These are phyloP conservation scores for Cyanistes caeruleus DNA, from an alignment of 2,113 vertebrate genomes.

Conservation along the genomic window DNA sequence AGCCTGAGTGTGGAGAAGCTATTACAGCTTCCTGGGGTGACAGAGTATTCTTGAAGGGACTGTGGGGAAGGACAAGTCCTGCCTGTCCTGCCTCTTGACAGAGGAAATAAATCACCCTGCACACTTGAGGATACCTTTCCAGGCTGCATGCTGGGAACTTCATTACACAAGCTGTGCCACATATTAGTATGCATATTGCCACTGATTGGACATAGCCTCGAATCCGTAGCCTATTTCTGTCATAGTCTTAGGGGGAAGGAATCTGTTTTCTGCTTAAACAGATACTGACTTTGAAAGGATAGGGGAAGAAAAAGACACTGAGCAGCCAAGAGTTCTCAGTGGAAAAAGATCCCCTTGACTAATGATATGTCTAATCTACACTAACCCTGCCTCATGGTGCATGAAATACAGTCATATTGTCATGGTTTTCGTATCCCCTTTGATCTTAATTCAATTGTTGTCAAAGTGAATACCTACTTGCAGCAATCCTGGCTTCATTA, in stretches of 20 bases:
- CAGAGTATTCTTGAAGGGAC: conserved; percentile 83
- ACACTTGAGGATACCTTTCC: conserved; percentile 97
- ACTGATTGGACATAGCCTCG: conserved; percentile 87
- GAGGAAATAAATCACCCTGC: conserved; percentile 97
- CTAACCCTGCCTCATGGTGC: conserved; percentile 43
- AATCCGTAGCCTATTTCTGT: conserved; percentile 92
- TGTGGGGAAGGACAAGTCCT: conserved; percentile 93
- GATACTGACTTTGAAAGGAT: conserved; percentile 73
- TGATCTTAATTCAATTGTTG: conserved; percentile 59
- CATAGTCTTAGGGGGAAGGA: conserved; percentile 82
- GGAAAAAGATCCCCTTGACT: conserved; percentile 67
- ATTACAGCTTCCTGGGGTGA: conserved; percentile 71
- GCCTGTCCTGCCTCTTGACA: conserved; percentile 97
- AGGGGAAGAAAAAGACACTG: conserved; percentile 60
- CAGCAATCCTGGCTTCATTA: conserved; percentile 40
- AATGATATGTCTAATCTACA: conserved; percentile 70
- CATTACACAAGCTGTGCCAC: conserved; percentile 97
- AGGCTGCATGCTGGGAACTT: conserved; percentile 98
- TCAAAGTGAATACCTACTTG: conserved; percentile 31
- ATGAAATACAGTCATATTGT: conserved; percentile 61
- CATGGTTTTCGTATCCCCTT: conserved; percentile 53
- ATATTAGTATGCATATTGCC: conserved; percentile 96
- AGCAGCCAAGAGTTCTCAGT: conserved; percentile 65
- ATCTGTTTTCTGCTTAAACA: conserved; percentile 84
- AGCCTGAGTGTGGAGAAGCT: conserved; percentile 34